Evolutionary conservation across 2,888 invertebrate species (phyloP).

Genomic region (Eilema caniola): DNA sequence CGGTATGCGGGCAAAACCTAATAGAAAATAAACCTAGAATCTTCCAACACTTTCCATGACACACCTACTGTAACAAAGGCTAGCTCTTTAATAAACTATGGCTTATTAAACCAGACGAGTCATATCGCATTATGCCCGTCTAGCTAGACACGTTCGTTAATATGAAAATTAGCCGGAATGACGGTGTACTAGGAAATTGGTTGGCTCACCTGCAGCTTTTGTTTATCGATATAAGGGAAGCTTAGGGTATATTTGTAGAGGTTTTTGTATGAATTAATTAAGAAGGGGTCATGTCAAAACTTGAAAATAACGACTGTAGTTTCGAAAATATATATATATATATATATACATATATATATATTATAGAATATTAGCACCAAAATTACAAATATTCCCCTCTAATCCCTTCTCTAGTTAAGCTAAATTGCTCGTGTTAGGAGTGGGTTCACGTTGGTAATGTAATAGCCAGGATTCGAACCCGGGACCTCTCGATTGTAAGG

Average conservation of each 20-base stretch:
- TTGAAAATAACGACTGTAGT: neutral
- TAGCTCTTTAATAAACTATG: constrained; percentile 42
- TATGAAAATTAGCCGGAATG: constrained; percentile 69
- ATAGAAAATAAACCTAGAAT: neutral
- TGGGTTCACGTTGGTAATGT: too few relatives aligned
- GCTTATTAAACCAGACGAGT: constrained; percentile 45
- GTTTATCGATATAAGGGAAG: constrained; percentile 31
- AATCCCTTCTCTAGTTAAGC: too few relatives aligned
- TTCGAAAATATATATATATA: too few relatives aligned
- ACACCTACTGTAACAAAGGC: constrained; percentile 7
- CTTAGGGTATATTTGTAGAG: neutral
- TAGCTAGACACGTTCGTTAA: constrained; percentile 64
- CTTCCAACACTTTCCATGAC: neutral
- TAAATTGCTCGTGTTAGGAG: too few relatives aligned
- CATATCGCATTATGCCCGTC: constrained; percentile 40
- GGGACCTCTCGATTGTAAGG: too few relatives aligned
- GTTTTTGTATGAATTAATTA: neutral
- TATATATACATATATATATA: too few relatives aligned
- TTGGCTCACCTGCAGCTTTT: constrained; percentile 29
- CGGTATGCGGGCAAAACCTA: too few relatives aligned
- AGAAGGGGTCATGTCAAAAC: neutral
- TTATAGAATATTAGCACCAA: too few relatives aligned
- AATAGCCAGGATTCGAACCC: too few relatives aligned
- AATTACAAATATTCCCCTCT: too few relatives aligned
- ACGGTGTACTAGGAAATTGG: constrained; percentile 64